phyloP scores from a whole-genome alignment of 2,888 invertebrate genomes.

The Oscheius onirici region DNA sequence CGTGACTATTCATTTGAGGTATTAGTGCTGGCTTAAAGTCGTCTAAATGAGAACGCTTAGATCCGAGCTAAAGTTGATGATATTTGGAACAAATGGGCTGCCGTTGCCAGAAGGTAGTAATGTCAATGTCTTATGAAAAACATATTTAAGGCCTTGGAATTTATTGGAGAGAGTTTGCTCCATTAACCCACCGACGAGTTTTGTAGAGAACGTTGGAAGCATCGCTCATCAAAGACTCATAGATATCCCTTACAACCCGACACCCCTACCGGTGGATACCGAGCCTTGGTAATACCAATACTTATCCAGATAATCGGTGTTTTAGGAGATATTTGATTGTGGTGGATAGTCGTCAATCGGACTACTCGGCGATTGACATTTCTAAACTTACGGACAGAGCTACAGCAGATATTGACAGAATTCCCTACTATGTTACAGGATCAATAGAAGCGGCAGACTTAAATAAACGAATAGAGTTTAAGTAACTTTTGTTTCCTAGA shows the following conservation, averaged over 20 bases:
- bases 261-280: constrained; percentile 4
- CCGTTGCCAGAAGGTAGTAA: constrained; percentile 41
- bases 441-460: constrained; percentile 54
- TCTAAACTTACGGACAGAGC: constrained; percentile 54
- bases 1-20: constrained; percentile 55
- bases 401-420: constrained; percentile 56
- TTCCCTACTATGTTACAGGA: constrained; percentile 60
- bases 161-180: constrained; percentile 59
- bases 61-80: constrained; percentile 60
- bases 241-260: constrained; percentile 43
- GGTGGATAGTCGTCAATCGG: constrained; percentile 55
- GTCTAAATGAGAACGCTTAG: constrained; percentile 22
- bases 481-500: constrained; percentile 31
- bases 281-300: not conserved
- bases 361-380: constrained; percentile 54
- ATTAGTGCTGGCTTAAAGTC: not conserved
- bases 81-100: constrained; percentile 59
- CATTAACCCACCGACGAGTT: constrained; percentile 53
- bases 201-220: constrained; percentile 49
- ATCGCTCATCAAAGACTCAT: constrained; percentile 47
- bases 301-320: not conserved
- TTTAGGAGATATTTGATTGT: constrained; percentile 57
- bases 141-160: constrained; percentile 50
- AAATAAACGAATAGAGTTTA: constrained; percentile 40
- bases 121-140: not conserved